Percentiles rank a stretch among this genome's conserved stretches.
phyloP scores from a whole-genome alignment of 1,140 invertebrate genomes.

The Helicoverpa zea region DNA sequence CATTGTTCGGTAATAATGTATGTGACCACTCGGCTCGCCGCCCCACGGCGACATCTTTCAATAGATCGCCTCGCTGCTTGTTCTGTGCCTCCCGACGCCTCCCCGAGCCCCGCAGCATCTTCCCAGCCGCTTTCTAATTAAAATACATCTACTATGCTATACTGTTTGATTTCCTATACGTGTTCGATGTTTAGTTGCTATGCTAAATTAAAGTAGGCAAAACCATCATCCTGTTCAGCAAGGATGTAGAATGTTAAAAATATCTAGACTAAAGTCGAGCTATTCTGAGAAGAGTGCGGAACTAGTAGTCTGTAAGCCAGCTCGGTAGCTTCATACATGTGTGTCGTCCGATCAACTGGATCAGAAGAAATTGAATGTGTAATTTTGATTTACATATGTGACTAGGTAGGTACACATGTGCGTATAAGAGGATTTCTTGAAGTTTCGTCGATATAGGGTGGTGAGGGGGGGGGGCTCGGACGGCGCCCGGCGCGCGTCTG shows the following conservation, averaged over 20 bases:
- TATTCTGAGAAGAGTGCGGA: slow-evolving; percentile 4
- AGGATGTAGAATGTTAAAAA: neutral
- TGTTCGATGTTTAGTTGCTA: neutral
- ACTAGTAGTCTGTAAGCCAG: neutral
- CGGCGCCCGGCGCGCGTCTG: slow-evolving; percentile 57
- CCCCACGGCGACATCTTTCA: slow-evolving; percentile 75
- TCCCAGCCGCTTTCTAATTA: slow-evolving; percentile 61
- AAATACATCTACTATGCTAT: slow-evolving; percentile 56
- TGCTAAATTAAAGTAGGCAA: neutral
- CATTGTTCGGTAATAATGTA: slow-evolving; percentile 85
- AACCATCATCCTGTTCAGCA: neutral
- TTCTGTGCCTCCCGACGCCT: slow-evolving; percentile 52
- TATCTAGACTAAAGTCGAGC: neutral
- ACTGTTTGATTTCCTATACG: slow-evolving; percentile 27
- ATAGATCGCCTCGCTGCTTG: slow-evolving; percentile 70
- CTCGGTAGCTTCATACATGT: neutral
- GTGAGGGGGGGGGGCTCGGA: slow-evolving; percentile 69
- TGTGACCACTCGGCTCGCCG: slow-evolving; percentile 78
- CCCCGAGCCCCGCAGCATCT: slow-evolving; percentile 49
- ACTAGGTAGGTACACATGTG: slow-evolving; percentile 70
- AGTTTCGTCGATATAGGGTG: slow-evolving; percentile 81
- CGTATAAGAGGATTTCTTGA: slow-evolving; percentile 84
- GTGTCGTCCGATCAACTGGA: slow-evolving; percentile 35
- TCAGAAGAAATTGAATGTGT: slow-evolving; percentile 58
- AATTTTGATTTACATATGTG: slow-evolving; percentile 76